A percentile compares a stretch with the other conserved stretches of the same genome.
Conservation (phyloP, 2,113 vertebrate genomes). For the Cephalopholis sonnerati region DNA sequence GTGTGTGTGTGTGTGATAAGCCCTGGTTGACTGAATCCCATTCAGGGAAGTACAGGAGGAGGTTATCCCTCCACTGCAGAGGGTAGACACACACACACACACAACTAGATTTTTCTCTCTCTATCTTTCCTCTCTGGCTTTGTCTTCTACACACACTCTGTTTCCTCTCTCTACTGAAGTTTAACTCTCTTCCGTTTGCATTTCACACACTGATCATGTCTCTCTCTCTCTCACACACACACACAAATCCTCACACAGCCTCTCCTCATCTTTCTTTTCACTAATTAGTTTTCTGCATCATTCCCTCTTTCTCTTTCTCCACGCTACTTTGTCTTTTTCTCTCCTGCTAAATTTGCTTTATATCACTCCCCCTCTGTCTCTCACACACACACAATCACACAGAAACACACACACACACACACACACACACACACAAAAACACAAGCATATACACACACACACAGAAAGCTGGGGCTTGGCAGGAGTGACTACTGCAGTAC, state of each 20-base stretch:
- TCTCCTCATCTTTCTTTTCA: slow-evolving; percentile 25
- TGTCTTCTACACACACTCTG: neutral
- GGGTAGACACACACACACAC: slow-evolving; percentile 4
- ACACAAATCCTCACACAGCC: neutral
- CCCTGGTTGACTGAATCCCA: slow-evolving; percentile 49
- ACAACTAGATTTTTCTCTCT: neutral
- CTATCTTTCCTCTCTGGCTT: neutral
- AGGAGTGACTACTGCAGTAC: slow-evolving; percentile 58
- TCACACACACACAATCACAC: neutral
- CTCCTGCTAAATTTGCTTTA: slow-evolving; percentile 28
- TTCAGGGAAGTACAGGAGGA: slow-evolving; percentile 41
- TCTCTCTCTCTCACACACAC: neutral
- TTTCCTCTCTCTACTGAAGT: slow-evolving; percentile 4
- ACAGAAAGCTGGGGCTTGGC: slow-evolving; percentile 41
- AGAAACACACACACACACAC: neutral
- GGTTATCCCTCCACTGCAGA: slow-evolving; percentile 67
- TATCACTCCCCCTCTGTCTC: slow-evolving; percentile 10
- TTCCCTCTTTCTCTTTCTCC: slow-evolving; percentile 9
- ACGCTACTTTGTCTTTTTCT: slow-evolving; percentile 21
- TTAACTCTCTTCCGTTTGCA: neutral
- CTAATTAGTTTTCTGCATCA: slow-evolving; percentile 29
- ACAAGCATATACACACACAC: neutral
- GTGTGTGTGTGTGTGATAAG: slow-evolving; percentile 21
- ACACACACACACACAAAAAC: neutral
- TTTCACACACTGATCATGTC: neutral